Conservation (phyloP, 2,113 vertebrate genomes). For the Thunnus maccoyii region DNA sequence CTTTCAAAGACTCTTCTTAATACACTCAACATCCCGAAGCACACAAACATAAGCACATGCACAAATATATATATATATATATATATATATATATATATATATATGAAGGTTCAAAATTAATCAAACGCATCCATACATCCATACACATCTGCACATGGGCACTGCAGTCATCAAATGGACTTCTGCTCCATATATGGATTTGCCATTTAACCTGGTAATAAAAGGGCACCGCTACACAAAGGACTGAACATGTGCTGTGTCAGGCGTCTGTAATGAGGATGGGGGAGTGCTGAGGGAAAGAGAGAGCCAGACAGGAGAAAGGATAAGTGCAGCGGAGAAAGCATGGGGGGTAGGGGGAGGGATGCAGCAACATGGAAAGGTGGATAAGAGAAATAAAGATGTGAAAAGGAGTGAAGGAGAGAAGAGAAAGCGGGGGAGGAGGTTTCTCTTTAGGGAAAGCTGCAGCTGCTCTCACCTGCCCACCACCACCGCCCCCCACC, state of each 20-base stretch:
- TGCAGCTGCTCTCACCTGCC: slow-evolving; percentile 77
- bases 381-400: slow-evolving; percentile 45
- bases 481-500: slow-evolving; percentile 17
- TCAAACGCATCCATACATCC: slow-evolving; percentile 9
- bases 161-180: slow-evolving; percentile 25
- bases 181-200: slow-evolving; percentile 62
- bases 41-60: slow-evolving; percentile 12
- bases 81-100: neutral
- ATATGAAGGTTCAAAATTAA: neutral
- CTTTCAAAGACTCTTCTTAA: slow-evolving; percentile 46
- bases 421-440: neutral
- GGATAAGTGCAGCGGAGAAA: slow-evolving; percentile 38
- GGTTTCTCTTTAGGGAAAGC: slow-evolving; percentile 49
- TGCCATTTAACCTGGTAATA: slow-evolving; percentile 63
- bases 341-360: neutral
- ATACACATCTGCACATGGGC: slow-evolving; percentile 15
- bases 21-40: slow-evolving; percentile 24
- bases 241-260: slow-evolving; percentile 70
- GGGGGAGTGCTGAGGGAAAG: slow-evolving; percentile 34
- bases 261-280: slow-evolving; percentile 65
- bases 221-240: slow-evolving; percentile 68
- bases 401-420: slow-evolving; percentile 29
- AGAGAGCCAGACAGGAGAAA: slow-evolving; percentile 11
- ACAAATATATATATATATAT: neutral
- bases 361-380: slow-evolving; percentile 26